These are phyloP conservation scores for Meteorus cinctellus DNA, from an alignment of 2,888 invertebrate species.

Conservation along the genomic window DNA sequence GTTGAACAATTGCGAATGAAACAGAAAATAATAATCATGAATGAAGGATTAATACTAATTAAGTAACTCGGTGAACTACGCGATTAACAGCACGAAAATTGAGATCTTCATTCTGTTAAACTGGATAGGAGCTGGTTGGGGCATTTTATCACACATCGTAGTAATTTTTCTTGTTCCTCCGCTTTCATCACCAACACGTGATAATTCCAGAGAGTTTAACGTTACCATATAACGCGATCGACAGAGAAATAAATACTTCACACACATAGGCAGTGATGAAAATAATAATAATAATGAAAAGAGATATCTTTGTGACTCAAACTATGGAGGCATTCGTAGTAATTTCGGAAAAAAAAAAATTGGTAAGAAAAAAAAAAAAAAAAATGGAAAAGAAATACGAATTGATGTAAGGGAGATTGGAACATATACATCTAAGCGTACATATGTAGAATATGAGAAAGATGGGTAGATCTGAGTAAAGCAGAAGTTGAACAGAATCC, in stretches of 20 bases:
- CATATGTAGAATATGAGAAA: neutral
- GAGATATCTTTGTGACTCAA: conserved; percentile 16
- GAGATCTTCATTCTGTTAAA: no score
- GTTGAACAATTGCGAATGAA: no score
- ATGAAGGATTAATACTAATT: no score
- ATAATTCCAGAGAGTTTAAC: no score
- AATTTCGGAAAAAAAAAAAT: conserved; percentile 12
- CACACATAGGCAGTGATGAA: no score
- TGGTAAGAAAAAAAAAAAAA: conserved; percentile 26
- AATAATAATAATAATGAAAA: neutral
- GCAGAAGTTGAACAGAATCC: conserved; percentile 36
- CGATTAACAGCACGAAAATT: no score
- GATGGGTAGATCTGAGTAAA: conserved; percentile 24
- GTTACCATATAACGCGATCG: neutral
- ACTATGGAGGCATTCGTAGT: conserved; percentile 17
- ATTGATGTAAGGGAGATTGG: conserved; percentile 20
- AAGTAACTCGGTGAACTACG: no score
- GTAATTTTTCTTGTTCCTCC: no score
- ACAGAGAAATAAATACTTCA: conserved; percentile 10
- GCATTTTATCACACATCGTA: no score
- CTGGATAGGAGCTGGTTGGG: no score
- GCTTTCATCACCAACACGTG: no score
- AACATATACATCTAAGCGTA: neutral
- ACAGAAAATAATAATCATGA: no score
- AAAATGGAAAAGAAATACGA: conserved; percentile 2